phyloP scores from a whole-genome alignment of 2,888 invertebrate genomes.

The Tiliacea aurago region DNA sequence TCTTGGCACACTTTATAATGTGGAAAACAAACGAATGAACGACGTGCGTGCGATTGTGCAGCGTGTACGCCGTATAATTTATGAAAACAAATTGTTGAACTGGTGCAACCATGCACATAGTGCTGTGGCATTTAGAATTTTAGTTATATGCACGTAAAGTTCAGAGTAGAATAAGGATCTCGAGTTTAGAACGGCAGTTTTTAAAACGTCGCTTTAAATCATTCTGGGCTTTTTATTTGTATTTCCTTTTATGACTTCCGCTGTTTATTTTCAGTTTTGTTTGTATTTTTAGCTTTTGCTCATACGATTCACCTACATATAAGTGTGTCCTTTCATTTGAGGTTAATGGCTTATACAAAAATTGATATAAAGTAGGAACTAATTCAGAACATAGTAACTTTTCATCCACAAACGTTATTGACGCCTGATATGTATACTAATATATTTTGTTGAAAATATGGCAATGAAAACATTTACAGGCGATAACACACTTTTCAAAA shows the following conservation, averaged over 20 bases:
- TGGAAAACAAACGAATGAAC: slow-evolving; percentile 26
- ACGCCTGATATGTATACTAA: background rate
- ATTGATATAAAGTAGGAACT: background rate
- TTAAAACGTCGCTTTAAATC: slow-evolving; percentile 50
- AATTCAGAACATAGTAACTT: background rate
- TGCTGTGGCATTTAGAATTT: slow-evolving; percentile 10
- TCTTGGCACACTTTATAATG: slow-evolving; percentile 32
- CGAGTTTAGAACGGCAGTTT: slow-evolving; percentile 27
- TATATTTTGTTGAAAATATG: background rate
- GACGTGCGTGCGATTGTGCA: slow-evolving; percentile 43
- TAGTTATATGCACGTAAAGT: slow-evolving; percentile 13
- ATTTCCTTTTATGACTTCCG: slow-evolving; percentile 47
- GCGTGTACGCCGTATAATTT: slow-evolving; percentile 42
- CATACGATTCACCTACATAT: background rate
- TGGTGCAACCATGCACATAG: slow-evolving; percentile 21
- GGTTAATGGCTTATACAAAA: slow-evolving; percentile 2
- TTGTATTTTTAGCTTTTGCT: slow-evolving; percentile 15
- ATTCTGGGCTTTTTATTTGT: slow-evolving; percentile 45
- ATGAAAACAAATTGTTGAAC: slow-evolving; percentile 42
- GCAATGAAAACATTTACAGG: background rate
- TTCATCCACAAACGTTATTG: background rate
- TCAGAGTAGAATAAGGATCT: slow-evolving; percentile 3
- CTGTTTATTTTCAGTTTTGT: slow-evolving; percentile 28
- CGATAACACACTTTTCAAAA: background rate
- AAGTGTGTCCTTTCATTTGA: slow-evolving; percentile 11